Evolutionary conservation across 2,113 vertebrate genomes (phyloP).

Genomic region (Muntiacus reevesi): DNA sequence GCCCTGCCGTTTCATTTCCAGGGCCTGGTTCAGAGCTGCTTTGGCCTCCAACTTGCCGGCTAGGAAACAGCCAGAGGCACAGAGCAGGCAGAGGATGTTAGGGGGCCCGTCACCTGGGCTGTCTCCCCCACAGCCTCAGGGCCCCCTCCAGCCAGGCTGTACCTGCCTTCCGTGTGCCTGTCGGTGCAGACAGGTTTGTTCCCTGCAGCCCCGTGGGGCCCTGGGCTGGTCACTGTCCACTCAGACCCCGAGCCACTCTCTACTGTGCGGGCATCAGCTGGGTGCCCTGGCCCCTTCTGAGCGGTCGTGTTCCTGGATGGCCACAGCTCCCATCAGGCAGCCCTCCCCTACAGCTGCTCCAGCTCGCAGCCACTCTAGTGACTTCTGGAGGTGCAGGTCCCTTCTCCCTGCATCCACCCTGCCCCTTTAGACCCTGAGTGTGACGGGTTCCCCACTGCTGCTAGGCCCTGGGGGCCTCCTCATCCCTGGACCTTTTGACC

Average conservation of each 20-base stretch:
- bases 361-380: fast-evolving
- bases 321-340: not conserved
- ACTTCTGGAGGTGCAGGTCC: not conserved
- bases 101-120: not conserved
- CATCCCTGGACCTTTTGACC: not conserved
- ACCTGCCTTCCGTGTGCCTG: fast-evolving
- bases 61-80: conserved; percentile 70
- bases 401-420: not conserved
- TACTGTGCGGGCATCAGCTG: not conserved
- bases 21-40: conserved; percentile 92
- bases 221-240: fast-evolving
- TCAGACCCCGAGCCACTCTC: not conserved
- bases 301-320: not conserved
- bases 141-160: fast-evolving
- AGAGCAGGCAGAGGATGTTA: not conserved
- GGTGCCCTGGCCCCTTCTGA: not conserved
- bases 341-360: not conserved
- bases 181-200: not conserved
- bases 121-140: not conserved
- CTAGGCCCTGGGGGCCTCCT: not conserved
- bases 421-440: not conserved
- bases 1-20: conserved; percentile 95
- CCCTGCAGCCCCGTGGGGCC: not conserved
- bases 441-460: not conserved
- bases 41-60: conserved; percentile 89